Conservation (phyloP, 2,888 invertebrate species). For the Eristalis tenax region DNA sequence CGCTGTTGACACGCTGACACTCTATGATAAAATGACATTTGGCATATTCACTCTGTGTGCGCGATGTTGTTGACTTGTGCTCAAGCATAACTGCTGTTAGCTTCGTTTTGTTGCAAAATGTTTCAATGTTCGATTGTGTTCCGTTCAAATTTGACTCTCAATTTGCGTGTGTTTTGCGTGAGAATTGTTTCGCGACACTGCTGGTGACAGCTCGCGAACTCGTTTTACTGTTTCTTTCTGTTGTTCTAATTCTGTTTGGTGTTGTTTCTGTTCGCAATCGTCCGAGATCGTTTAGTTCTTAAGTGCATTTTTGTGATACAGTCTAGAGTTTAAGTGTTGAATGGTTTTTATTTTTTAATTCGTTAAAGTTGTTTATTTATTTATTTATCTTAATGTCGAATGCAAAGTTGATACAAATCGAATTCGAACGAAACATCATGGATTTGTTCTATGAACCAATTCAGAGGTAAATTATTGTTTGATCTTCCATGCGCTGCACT, state of each 20-base stretch:
- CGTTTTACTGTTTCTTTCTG: not conserved
- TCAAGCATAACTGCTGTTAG: conserved; percentile 44
- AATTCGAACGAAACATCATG: conserved; percentile 80
- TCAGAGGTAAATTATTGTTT: conserved; percentile 68
- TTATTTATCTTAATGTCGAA: conserved; percentile 60
- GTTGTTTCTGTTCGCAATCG: not conserved
- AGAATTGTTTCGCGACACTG: conserved; percentile 24
- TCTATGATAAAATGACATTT: not conserved
- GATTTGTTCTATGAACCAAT: conserved; percentile 78
- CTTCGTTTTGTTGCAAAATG: conserved; percentile 20
- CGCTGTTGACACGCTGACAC: not conserved
- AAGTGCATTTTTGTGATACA: not conserved
- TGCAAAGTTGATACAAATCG: conserved; percentile 76
- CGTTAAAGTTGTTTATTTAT: conserved; percentile 42
- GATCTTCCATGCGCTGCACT: too few species aligned
- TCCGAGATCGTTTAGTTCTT: not conserved
- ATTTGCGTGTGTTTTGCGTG: conserved; percentile 9
- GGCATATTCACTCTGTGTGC: conserved; percentile 31
- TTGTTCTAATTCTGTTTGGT: not conserved
- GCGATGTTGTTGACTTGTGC: not conserved
- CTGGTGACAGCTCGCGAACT: not conserved
- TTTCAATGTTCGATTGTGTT: conserved; percentile 37
- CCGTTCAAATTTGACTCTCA: conserved; percentile 24
- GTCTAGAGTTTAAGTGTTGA: conserved; percentile 5
- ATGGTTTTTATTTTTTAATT: not conserved